These are phyloP conservation scores for Ectemnius cavifrons DNA, from an alignment of 2,888 invertebrate species.

Conservation along the genomic window DNA sequence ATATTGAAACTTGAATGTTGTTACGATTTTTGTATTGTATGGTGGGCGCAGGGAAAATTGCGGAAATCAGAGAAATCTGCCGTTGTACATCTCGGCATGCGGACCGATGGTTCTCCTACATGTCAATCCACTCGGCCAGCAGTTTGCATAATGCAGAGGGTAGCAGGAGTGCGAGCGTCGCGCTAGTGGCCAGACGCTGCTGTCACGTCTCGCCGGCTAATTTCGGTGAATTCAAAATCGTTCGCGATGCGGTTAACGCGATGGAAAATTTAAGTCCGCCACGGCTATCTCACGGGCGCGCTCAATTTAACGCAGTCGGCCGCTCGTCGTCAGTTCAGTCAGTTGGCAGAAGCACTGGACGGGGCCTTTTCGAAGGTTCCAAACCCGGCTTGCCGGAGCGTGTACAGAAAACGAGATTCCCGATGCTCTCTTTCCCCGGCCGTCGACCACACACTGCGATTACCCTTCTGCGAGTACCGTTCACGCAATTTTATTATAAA, in stretches of 20 bases:
- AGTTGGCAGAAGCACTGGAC: slow-evolving; percentile 14
- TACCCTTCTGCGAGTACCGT: slow-evolving; percentile 22
- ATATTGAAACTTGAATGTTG: too few species aligned
- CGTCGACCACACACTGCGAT: slow-evolving; percentile 50
- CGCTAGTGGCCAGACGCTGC: slow-evolving; percentile 28
- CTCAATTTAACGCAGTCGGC: slow-evolving; percentile 64
- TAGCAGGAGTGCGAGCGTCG: slow-evolving; percentile 16
- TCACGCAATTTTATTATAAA: slow-evolving; percentile 27
- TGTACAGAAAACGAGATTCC: slow-evolving; percentile 23
- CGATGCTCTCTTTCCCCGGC: slow-evolving; percentile 42
- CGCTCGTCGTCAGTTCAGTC: slow-evolving; percentile 17
- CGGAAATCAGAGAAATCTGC: neutral
- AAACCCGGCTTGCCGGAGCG: slow-evolving; percentile 29
- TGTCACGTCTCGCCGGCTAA: slow-evolving; percentile 51
- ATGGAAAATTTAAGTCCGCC: slow-evolving; percentile 67
- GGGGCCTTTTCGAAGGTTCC: slow-evolving; percentile 42
- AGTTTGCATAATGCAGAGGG: slow-evolving; percentile 46
- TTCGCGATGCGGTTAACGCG: slow-evolving; percentile 59
- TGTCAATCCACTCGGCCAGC: slow-evolving; percentile 45
- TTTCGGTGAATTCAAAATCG: slow-evolving; percentile 57
- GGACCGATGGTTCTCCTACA: slow-evolving; percentile 14
- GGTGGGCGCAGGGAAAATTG: neutral
- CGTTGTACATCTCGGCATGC: neutral
- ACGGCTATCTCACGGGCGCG: slow-evolving; percentile 47
- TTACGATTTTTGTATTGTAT: neutral